Conservation (phyloP, 2,797 vertebrate species). For the Novumbra hubbsi region DNA sequence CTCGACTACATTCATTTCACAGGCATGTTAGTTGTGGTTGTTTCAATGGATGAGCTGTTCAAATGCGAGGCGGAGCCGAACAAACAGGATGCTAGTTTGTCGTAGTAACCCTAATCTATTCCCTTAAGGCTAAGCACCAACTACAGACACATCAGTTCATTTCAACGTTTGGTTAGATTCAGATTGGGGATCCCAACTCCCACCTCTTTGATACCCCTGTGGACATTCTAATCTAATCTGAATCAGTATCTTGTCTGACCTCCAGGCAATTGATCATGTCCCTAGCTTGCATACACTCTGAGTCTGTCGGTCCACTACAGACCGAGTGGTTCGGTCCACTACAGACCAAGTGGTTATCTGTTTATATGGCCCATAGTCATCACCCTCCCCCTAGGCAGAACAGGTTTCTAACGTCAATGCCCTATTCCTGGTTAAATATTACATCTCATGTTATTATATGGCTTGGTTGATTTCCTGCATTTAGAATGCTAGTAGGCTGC, state of each 20-base stretch:
- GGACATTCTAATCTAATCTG: neutral
- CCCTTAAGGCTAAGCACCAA: too few relatives aligned
- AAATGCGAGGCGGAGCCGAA: neutral
- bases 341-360: neutral
- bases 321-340: neutral
- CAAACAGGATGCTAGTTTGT: neutral
- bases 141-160: too few relatives aligned
- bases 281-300: neutral
- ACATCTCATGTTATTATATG: too few relatives aligned
- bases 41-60: neutral
- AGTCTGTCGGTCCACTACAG: neutral
- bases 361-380: neutral
- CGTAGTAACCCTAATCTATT: too few relatives aligned
- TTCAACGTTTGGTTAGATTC: too few relatives aligned
- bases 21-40: neutral
- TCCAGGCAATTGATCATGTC: neutral
- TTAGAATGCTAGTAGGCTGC: too few relatives aligned
- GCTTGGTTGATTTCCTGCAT: too few relatives aligned
- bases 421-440: too few relatives aligned
- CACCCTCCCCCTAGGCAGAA: too few relatives aligned
- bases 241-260: neutral
- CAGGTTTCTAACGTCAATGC: too few relatives aligned
- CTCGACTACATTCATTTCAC: neutral
- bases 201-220: too few relatives aligned
- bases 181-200: too few relatives aligned